Evolutionary conservation across 1,140 invertebrate genomes (phyloP).

Genomic region (Drosophila nannoptera): DNA sequence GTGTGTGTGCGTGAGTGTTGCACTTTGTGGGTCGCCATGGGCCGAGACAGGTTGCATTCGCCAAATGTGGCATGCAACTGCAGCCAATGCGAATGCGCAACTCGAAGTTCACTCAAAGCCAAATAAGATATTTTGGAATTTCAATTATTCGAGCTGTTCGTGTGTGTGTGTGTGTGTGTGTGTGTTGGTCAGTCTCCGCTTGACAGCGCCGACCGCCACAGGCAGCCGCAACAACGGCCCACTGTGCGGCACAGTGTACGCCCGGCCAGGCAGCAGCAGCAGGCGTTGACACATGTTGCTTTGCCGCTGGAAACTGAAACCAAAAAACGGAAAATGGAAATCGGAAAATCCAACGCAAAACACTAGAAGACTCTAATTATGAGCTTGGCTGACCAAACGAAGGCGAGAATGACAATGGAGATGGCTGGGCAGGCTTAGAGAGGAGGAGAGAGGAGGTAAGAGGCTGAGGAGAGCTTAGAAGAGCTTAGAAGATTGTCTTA

Average conservation of each 20-base stretch:
- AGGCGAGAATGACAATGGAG: no score
- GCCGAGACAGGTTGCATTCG: constrained; percentile 59
- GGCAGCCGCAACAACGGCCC: constrained; percentile 38
- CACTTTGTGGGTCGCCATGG: constrained; percentile 66
- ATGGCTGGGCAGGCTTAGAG: no score
- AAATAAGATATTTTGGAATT: constrained; percentile 73
- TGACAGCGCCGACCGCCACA: constrained; percentile 20
- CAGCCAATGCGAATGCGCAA: constrained; percentile 35
- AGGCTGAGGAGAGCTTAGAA: no score
- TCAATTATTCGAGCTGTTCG: constrained; percentile 54
- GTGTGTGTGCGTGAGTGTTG: not conserved
- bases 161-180: constrained; percentile 21
- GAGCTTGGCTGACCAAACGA: constrained; percentile 57
- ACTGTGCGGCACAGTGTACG: constrained; percentile 52
- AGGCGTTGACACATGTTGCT: constrained; percentile 61
- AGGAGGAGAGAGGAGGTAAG: no score
- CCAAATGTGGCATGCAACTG: constrained; percentile 40
- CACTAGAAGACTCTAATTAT: constrained; percentile 56
- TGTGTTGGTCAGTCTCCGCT: constrained; percentile 31
- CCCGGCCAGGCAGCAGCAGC: constrained; percentile 13
- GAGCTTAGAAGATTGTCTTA: no score
- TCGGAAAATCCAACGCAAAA: constrained; percentile 17
- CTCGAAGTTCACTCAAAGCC: constrained; percentile 54
- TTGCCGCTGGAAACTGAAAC: constrained; percentile 29
- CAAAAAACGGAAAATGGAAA: not conserved